These are phyloP conservation scores for Gymnobelideus leadbeateri DNA, from an alignment of 2,113 vertebrate species.

Conservation along the genomic window DNA sequence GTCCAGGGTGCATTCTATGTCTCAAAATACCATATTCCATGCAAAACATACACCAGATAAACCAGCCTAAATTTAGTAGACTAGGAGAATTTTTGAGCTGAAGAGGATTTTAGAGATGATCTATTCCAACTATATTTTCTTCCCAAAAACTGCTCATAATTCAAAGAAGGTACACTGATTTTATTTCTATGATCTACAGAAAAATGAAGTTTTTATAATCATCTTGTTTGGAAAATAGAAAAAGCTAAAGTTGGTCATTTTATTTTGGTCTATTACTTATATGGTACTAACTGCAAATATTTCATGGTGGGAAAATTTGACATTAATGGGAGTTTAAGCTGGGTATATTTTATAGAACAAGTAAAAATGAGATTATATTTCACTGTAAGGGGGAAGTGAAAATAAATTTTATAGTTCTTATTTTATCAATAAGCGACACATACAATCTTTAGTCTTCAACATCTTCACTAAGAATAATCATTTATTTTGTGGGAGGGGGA, in stretches of 20 bases:
- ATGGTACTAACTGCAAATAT: slow-evolving; percentile 41
- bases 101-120: background rate
- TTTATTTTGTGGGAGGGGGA: background rate
- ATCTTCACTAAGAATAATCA: background rate
- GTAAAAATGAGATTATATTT: background rate
- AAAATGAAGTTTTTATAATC: slow-evolving; percentile 22
- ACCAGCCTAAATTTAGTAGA: background rate
- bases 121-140: background rate
- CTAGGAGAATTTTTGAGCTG: background rate
- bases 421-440: background rate
- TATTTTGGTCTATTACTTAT: slow-evolving; percentile 55
- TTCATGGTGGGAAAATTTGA: background rate
- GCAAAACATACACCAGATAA: background rate
- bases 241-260: slow-evolving; percentile 17
- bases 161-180: slow-evolving; percentile 30
- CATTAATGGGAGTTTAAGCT: slow-evolving; percentile 25
- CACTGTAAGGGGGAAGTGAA: background rate
- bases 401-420: background rate
- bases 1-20: slow-evolving; percentile 1
- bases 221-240: slow-evolving; percentile 54
- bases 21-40: background rate
- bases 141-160: slow-evolving; percentile 33
- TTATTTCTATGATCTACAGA: background rate
- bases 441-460: background rate
- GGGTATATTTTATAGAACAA: slow-evolving; percentile 14